These are phyloP conservation scores for Holothuria glaberrima DNA, from an alignment of 35 echinoderm and acorn worm genomes.

Conservation along the genomic window DNA sequence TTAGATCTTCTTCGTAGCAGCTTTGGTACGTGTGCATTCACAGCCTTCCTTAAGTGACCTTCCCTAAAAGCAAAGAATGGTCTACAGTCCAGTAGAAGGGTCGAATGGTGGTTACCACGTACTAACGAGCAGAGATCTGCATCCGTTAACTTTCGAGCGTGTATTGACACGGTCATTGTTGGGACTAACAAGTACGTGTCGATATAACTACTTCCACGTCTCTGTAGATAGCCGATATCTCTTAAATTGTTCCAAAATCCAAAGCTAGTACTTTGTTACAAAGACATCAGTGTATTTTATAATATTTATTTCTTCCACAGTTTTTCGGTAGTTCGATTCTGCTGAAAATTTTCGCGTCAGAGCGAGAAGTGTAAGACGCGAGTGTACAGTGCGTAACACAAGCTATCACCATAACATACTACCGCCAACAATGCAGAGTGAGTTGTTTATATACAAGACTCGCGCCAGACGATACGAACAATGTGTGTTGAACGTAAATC, in stretches of 20 bases:
- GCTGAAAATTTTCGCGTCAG: too few species aligned
- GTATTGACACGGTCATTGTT: slow-evolving; percentile 36
- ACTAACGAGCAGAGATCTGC: slow-evolving; percentile 22
- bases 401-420: background rate
- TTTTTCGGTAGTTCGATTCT: background rate
- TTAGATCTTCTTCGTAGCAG: slow-evolving; percentile 39
- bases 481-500: too few species aligned
- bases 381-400: background rate
- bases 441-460: too few species aligned
- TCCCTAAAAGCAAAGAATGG: slow-evolving; percentile 29
- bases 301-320: background rate
- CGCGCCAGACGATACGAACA: too few species aligned
- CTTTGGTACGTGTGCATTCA: slow-evolving; percentile 43
- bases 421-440: too few species aligned
- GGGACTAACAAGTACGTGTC: background rate
- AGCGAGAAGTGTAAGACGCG: too few species aligned
- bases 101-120: slow-evolving; percentile 4
- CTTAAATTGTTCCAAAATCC: too few species aligned
- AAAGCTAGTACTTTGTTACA: too few species aligned
- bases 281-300: too few species aligned
- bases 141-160: slow-evolving; percentile 9
- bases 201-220: too few species aligned
- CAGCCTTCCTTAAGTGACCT: background rate
- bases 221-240: too few species aligned
- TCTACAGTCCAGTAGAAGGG: slow-evolving; percentile 23